Base-by-base conservation (phyloP, 2,888 invertebrate genomes). In the Tuta absoluta region DNA sequence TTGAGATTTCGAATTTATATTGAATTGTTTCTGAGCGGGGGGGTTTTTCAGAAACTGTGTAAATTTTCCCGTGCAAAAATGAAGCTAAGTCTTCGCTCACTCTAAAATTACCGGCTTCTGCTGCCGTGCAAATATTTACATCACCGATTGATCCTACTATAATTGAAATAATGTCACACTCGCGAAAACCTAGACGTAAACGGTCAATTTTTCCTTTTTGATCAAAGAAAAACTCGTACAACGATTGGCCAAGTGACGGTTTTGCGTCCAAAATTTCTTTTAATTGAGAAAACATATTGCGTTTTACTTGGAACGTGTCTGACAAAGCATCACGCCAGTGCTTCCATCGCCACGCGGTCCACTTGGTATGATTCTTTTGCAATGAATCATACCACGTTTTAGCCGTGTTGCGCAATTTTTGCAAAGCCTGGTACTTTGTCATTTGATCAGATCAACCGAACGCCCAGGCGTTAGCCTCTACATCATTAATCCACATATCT, bases 301-400 rank as follows among this genome's bases (percentile, higher is more conserved):
- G 64, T 45, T 68, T 70, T 19, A 62, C 58, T 65, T 71, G 66
- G 62, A 72, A 73, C 8, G 73, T 73, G 61, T 71, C 67, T 5
- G 58, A 66, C 24, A 74, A 66, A n/a, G 38, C 67, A 59, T 67
- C 63, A 2, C 75, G 72, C 75, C 75, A 75, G 7, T 72, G 58
- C 38, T 65, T 71, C 75, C 74, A 75, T 24, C 63, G 64, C 74
- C 74, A 74, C 10, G 64, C 62, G 24, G 73, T 72, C 73, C 74
- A 74, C 8, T n/a, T 48, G 3, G 73, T 75, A 63, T 71, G 65
- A 49, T 67, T 72, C 67, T 69, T 69, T 63, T 69, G 69, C 0
- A 72, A 57, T 0, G 71, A 71, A 62, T 73, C 69, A 10, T 63
- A 68, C 73, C 75, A 75, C 0, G 72, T 73, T 69, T 74, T 60